Percentiles rank a stretch among this genome's conserved stretches.
These are phyloP conservation scores for Nothocercus julius DNA, from an alignment of 2,113 vertebrate species.

Conservation along the genomic window DNA sequence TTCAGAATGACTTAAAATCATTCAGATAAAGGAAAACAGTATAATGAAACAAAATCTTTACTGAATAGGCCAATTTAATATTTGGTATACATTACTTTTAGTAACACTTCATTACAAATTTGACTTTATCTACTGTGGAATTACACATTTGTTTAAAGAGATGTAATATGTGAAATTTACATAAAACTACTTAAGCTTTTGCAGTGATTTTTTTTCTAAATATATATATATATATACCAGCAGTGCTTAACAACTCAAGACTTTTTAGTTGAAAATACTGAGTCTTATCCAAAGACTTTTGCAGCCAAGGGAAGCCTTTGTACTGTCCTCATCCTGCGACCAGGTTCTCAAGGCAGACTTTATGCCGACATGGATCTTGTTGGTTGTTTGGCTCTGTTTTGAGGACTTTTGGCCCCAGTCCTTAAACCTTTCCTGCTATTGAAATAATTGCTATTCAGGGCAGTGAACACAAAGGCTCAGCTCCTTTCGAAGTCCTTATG, in stretches of 20 bases:
- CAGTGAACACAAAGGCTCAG: not conserved
- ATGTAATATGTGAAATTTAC: not conserved
- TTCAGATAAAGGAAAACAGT: not conserved
- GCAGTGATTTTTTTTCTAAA: constrained; percentile 14
- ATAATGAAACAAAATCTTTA: not conserved
- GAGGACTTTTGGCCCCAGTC: not conserved
- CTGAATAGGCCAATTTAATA: not conserved
- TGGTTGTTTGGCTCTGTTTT: not conserved
- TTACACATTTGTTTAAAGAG: constrained; percentile 19
- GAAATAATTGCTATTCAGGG: not conserved
- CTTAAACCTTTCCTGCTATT: not conserved
- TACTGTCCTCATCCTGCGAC: not conserved
- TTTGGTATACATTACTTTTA: not conserved
- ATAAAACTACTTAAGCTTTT: not conserved
- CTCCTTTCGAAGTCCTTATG: not conserved
- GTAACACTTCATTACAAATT: not conserved
- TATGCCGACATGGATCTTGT: not conserved
- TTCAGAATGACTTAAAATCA: not conserved
- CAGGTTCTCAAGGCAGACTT: not conserved
- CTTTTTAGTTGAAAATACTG: not conserved
- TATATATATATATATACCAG: not conserved
- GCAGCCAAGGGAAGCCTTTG: not conserved
- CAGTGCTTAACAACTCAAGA: not conserved
- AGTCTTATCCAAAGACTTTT: not conserved
- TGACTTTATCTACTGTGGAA: not conserved